A percentile compares a stretch with the other conserved stretches of the same genome.
phyloP scores from a whole-genome alignment of 2,113 vertebrate species.

The Hemiscyllium ocellatum region DNA sequence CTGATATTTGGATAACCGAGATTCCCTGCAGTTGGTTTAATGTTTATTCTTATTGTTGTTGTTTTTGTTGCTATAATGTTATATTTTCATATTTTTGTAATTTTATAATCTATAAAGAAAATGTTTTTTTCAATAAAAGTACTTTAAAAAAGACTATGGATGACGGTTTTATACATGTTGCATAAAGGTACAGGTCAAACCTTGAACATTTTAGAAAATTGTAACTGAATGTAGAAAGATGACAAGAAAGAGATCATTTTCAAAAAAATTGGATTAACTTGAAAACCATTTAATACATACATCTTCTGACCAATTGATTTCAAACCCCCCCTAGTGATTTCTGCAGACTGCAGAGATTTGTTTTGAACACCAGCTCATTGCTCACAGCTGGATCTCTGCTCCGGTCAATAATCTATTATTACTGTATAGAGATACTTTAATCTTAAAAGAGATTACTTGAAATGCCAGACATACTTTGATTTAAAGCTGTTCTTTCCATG shows the following conservation, averaged over 20 bases:
- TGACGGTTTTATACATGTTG: not conserved
- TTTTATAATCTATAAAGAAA: no score
- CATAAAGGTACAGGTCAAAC: not conserved
- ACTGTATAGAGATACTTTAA: not conserved
- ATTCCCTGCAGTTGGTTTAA: no score
- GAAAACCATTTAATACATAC: not conserved
- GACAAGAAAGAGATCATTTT: not conserved
- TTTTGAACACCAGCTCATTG: not conserved
- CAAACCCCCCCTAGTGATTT: not conserved
- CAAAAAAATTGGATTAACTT: not conserved
- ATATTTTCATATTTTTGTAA: no score
- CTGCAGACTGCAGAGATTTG: not conserved
- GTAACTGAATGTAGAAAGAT: not conserved
- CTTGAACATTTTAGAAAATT: not conserved
- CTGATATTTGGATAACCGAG: no score
- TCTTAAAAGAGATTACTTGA: not conserved
- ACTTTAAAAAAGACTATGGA: not conserved
- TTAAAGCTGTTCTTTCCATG: not conserved
- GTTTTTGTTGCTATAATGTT: no score
- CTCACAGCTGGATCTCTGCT: not conserved
- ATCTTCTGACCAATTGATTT: not conserved
- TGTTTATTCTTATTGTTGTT: no score
- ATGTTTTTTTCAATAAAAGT: no score
- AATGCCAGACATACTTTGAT: not conserved
- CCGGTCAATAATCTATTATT: conserved; percentile 30